Conservation (phyloP, 2,113 vertebrate species). For the Labrus mixtus region DNA sequence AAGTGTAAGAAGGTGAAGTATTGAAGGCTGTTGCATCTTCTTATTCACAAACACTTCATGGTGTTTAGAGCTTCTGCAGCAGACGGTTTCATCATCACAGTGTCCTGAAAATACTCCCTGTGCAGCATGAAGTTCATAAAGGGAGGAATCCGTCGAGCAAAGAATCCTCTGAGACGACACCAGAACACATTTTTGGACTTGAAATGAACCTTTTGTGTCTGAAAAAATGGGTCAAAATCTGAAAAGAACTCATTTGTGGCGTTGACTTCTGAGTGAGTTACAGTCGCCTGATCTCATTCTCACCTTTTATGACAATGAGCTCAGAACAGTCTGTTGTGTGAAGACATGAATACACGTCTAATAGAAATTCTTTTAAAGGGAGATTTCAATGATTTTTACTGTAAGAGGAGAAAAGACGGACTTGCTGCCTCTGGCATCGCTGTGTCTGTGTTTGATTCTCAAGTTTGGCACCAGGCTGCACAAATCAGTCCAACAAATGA, state of each 20-base stretch:
- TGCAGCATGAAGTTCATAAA: background rate
- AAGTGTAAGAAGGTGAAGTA: no score
- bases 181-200: background rate
- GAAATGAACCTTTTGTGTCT: background rate
- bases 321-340: background rate
- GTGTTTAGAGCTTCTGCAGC: background rate
- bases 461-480: background rate
- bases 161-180: no score
- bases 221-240: background rate
- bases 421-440: background rate
- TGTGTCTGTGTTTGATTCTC: background rate
- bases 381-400: background rate
- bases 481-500: background rate
- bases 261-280: no score
- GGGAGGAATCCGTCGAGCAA: background rate
- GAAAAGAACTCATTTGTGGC: background rate
- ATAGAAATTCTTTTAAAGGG: background rate
- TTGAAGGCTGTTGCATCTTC: background rate
- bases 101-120: background rate
- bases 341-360: background rate
- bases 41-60: background rate
- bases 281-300: background rate
- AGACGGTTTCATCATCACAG: background rate
- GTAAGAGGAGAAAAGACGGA: background rate
- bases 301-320: background rate